Evolutionary conservation across 2,888 invertebrate genomes (phyloP).

Genomic region (Drosophila parthenogenetica): DNA sequence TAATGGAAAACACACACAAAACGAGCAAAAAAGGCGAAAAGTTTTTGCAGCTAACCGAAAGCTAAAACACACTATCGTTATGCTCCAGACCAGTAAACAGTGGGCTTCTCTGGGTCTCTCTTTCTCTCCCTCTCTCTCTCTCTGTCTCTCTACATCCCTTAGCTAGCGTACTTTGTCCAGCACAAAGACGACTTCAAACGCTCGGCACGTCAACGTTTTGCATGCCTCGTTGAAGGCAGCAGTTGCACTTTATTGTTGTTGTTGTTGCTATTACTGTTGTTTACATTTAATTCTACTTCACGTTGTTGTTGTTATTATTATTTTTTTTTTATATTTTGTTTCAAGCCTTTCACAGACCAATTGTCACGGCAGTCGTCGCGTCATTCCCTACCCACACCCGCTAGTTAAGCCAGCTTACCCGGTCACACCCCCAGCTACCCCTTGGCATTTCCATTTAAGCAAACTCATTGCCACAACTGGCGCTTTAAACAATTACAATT

Average conservation of each 20-base stretch:
- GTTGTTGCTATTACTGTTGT: slow-evolving; percentile 54
- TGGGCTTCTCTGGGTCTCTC: slow-evolving; percentile 9
- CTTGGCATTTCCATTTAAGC: too few relatives aligned
- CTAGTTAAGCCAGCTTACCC: too few relatives aligned
- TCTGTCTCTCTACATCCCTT: neutral
- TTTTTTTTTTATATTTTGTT: slow-evolving; percentile 61
- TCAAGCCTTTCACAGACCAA: slow-evolving; percentile 79
- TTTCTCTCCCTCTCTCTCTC: neutral
- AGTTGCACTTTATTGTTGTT: slow-evolving; percentile 47
- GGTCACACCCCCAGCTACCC: too few relatives aligned
- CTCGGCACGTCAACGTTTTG: slow-evolving; percentile 79
- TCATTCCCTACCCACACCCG: slow-evolving; percentile 3
- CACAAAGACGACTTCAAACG: slow-evolving; percentile 79
- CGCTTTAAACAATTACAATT: slow-evolving; percentile 82
- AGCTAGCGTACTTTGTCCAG: slow-evolving; percentile 45
- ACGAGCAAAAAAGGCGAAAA: slow-evolving; percentile 51
- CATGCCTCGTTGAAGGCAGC: slow-evolving; percentile 79
- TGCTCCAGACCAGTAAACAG: slow-evolving; percentile 23
- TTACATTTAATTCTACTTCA: slow-evolving; percentile 74
- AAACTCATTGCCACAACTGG: slow-evolving; percentile 28
- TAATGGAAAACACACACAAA: slow-evolving; percentile 56
- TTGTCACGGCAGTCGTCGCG: slow-evolving; percentile 75
- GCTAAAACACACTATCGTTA: slow-evolving; percentile 27
- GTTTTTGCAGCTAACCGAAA: slow-evolving; percentile 37
- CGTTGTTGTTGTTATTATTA: slow-evolving; percentile 38